Evolutionary conservation across 2,797 vertebrate species (phyloP).

Genomic region (Silurus lanzhouensis): DNA sequence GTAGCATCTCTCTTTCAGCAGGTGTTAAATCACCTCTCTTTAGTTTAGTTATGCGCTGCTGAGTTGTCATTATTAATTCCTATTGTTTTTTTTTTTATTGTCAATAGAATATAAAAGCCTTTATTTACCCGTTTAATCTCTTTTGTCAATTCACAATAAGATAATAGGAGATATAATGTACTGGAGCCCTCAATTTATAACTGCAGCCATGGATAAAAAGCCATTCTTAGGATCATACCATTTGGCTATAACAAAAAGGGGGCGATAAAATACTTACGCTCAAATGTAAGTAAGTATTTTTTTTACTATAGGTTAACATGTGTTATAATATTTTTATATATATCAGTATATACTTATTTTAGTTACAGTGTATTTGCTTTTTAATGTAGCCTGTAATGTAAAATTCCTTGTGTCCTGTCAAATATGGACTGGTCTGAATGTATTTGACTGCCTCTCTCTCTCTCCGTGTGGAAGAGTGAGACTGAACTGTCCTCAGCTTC

Average conservation of each 20-base stretch:
- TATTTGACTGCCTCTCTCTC: slow-evolving; percentile 29
- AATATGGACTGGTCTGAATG: slow-evolving; percentile 39
- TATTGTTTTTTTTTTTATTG: neutral
- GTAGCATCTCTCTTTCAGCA: slow-evolving; percentile 79
- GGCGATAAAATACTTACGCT: neutral
- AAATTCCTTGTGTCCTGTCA: neutral
- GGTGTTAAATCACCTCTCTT: slow-evolving; percentile 75
- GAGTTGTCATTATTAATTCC: neutral
- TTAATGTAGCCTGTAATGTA: neutral
- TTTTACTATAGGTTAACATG: neutral
- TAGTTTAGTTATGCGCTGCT: slow-evolving; percentile 70
- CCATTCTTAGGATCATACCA: slow-evolving; percentile 44
- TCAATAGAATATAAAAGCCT: neutral
- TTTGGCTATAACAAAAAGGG: neutral
- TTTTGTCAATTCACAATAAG: neutral
- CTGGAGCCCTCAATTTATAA: slow-evolving; percentile 33
- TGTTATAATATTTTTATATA: neutral
- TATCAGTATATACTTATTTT: neutral
- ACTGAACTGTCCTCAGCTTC: neutral
- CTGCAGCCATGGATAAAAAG: neutral
- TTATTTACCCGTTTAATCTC: neutral
- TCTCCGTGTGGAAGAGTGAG: neutral
- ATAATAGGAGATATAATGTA: neutral
- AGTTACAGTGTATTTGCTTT: neutral
- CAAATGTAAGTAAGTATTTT: neutral